Conservation (phyloP, 1,140 invertebrate genomes). For the Lanistes nyassanus region DNA sequence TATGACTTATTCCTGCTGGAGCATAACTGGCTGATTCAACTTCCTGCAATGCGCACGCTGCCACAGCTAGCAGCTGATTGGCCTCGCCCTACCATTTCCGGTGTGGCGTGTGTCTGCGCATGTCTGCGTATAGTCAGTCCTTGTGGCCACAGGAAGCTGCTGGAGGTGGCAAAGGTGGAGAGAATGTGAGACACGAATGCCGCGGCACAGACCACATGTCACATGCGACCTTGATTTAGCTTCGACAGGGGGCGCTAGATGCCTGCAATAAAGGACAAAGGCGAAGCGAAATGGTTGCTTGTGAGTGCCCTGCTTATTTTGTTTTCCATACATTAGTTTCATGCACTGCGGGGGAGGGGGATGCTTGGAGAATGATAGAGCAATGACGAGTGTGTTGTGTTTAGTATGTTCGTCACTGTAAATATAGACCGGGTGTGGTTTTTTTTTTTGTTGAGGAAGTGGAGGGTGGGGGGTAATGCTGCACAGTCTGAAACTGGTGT, state of each 20-base stretch:
- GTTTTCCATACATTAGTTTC: background rate
- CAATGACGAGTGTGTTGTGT: background rate
- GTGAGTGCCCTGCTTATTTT: background rate
- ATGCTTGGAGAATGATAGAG: background rate
- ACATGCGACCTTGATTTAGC: conserved; percentile 7
- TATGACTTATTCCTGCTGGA: too few species aligned
- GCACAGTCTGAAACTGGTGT: too few species aligned
- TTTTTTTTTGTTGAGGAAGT: too few species aligned
- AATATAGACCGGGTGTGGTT: too few species aligned
- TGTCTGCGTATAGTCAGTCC: conserved; percentile 13
- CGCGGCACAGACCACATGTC: conserved; percentile 22
- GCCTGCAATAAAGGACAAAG: too few species aligned
- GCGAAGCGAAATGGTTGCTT: background rate
- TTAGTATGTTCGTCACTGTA: background rate
- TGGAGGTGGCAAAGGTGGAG: conserved; percentile 6
- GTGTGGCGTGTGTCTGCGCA: conserved; percentile 24
- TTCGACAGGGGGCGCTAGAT: background rate
- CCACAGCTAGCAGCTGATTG: conserved; percentile 7
- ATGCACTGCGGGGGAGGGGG: background rate
- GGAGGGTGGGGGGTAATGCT: too few species aligned
- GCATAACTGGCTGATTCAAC: background rate
- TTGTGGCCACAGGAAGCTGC: background rate
- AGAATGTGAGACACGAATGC: conserved; percentile 24
- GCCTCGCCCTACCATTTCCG: conserved; percentile 23
- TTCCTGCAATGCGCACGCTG: conserved; percentile 10